Base-by-base conservation (phyloP, 2,888 invertebrate species). In the Philereme transversata region DNA sequence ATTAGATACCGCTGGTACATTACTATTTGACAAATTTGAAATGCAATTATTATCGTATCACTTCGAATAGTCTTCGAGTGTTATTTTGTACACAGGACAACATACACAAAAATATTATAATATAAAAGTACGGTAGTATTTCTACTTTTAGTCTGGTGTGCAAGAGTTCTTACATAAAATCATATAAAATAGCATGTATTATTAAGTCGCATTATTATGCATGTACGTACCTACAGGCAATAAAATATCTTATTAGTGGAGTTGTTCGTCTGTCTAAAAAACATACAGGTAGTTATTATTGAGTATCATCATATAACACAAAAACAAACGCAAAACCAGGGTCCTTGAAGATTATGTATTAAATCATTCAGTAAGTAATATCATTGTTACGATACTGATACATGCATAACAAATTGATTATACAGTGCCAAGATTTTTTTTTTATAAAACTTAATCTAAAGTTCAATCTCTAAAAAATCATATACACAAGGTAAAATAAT, bases 1-100 rank as follows among this genome's bases (percentile, higher is more conserved):
- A 88, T 88, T 89, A 81, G 80, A 83, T 87, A 87, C 86, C 85
- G 84, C 83, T 82, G 81, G 85, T 87, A 89, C 84, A 88, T 88
- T 88, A 81, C 80, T 83, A 82, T 84, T 78, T 82, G 79, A 86
- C 82, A 84, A 85, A 83, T 88, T 87, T 81, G 83, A 89, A 90
- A 90, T 90, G 90, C 88, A 88, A 78, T 77, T 81, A 83, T 74
- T 78, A 84, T 77, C 79, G 78, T 84, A 88, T 86, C 86, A 88
- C 85, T 85, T 86, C 77, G 78, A 81, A 78, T 76, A 79, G 68
- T 82, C 77, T 76, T 78, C 79, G 79, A 81, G 86, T 57, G 81
- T 71, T 75, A 80, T 84, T 88, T 90, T 90, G 89, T 90, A 90
- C 90, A 89, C 80, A 80, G 81, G 82, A 84, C 77, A 80, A 79